These are phyloP conservation scores for Batillaria attramentaria DNA, from an alignment of 1,140 invertebrate species.

Conservation along the genomic window DNA sequence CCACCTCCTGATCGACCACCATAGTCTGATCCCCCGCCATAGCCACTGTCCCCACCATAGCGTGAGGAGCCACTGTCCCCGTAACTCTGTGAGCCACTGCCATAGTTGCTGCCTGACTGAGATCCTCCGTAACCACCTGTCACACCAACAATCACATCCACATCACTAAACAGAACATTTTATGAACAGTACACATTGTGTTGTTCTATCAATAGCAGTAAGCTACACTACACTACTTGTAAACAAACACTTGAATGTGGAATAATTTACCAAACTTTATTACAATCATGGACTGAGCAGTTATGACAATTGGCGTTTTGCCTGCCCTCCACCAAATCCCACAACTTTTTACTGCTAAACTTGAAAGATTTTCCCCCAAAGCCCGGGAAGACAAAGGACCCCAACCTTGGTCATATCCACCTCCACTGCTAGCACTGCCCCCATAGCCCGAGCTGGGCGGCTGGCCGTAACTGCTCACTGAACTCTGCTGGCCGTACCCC, in stretches of 20 bases:
- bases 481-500: slow-evolving; percentile 18
- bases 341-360: too few relatives aligned
- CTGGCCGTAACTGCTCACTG: slow-evolving; percentile 9
- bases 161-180: too few relatives aligned
- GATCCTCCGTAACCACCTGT: slow-evolving; percentile 31
- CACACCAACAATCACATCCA: too few relatives aligned
- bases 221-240: too few relatives aligned
- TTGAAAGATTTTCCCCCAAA: too few relatives aligned
- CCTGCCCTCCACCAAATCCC: background rate
- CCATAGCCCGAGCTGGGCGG: slow-evolving; percentile 1
- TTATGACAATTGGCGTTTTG: too few relatives aligned
- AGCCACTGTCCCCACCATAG: background rate
- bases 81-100: slow-evolving; percentile 26
- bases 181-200: too few relatives aligned
- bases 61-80: slow-evolving; percentile 2
- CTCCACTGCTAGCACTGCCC: slow-evolving; percentile 19
- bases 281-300: too few relatives aligned
- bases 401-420: slow-evolving; percentile 22
- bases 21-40: background rate
- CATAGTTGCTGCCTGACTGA: slow-evolving; percentile 34
- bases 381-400: too few relatives aligned
- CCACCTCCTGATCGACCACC: slow-evolving; percentile 13
- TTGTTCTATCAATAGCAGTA: too few relatives aligned
- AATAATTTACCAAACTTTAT: too few relatives aligned
- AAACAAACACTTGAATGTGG: too few relatives aligned